Conservation (phyloP, 2,113 vertebrate species). For the Laticauda colubrina region DNA sequence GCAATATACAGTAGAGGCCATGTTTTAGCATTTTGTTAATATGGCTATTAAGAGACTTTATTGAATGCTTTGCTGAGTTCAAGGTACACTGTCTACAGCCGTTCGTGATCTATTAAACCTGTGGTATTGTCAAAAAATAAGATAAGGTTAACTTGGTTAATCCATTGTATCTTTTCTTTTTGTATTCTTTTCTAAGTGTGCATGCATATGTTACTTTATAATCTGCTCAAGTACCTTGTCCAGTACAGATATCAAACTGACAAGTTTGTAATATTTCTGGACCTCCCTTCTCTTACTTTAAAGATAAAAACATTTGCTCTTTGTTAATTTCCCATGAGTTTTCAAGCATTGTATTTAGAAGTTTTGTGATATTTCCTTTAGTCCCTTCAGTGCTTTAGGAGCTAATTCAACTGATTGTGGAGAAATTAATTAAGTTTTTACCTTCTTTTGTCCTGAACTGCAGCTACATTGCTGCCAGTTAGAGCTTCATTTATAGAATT, state of each 20-base stretch:
- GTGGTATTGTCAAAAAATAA: not conserved
- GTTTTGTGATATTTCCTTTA: not conserved
- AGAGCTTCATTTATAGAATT: not conserved
- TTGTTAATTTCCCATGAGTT: not conserved
- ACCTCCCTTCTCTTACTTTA: not conserved
- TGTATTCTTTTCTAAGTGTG: not conserved
- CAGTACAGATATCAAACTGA: not conserved
- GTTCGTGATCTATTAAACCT: not conserved
- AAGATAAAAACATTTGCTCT: not conserved
- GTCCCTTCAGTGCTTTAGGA: not conserved
- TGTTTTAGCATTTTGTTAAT: not conserved
- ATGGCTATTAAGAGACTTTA: not conserved
- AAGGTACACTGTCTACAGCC: not conserved
- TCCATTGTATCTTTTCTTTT: not conserved
- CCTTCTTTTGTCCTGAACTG: not conserved
- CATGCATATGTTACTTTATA: not conserved
- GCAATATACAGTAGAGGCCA: not conserved
- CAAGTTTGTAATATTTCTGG: not conserved
- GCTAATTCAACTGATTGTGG: not conserved
- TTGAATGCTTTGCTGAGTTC: not conserved
- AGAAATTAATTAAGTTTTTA: not conserved
- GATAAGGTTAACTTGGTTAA: not conserved
- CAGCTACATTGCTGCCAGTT: not conserved
- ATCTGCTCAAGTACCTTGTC: not conserved
- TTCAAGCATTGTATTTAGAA: not conserved